Evolutionary conservation across 2,888 invertebrate species (phyloP).

Genomic region (Sycophila texana): DNA sequence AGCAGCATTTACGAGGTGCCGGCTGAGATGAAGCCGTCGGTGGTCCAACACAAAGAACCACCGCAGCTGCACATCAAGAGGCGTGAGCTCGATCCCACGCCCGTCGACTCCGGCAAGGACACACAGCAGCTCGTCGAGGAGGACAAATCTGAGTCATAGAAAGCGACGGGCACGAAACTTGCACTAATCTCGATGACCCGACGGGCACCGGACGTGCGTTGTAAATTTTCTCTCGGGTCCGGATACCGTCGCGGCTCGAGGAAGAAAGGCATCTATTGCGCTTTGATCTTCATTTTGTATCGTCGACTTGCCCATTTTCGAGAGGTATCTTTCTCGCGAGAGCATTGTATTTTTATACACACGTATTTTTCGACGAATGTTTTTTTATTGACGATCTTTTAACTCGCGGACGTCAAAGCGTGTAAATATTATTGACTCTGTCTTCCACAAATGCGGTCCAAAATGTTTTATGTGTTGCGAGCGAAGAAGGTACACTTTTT

Average conservation of each 20-base stretch:
- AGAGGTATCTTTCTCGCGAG: slow-evolving; percentile 3
- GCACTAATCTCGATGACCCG: neutral
- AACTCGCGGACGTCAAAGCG: neutral
- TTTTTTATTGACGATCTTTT: slow-evolving; percentile 10
- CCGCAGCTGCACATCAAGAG: slow-evolving; percentile 85
- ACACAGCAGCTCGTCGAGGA: slow-evolving; percentile 93
- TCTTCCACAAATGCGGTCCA: slow-evolving; percentile 22
- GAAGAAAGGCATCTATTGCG: slow-evolving; percentile 59
- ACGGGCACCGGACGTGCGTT: slow-evolving; percentile 51
- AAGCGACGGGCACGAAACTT: slow-evolving; percentile 32
- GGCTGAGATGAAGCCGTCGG: slow-evolving; percentile 87
- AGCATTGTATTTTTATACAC: too few species aligned
- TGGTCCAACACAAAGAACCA: slow-evolving; percentile 86
- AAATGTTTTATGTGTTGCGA: neutral
- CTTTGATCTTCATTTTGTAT: slow-evolving; percentile 59
- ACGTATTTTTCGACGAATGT: too few species aligned
- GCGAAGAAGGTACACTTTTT: slow-evolving; percentile 28
- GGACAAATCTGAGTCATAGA: slow-evolving; percentile 82
- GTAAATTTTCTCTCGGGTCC: slow-evolving; percentile 54
- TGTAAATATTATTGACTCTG: slow-evolving; percentile 21
- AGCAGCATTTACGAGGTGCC: slow-evolving; percentile 88
- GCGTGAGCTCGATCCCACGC: slow-evolving; percentile 88
- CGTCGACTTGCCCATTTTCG: slow-evolving; percentile 8
- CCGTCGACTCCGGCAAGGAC: slow-evolving; percentile 92
- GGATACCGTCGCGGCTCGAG: too few species aligned